Evolutionary conservation across 2,888 invertebrate species (phyloP).

Genomic region (Nomada ruficornis): DNA sequence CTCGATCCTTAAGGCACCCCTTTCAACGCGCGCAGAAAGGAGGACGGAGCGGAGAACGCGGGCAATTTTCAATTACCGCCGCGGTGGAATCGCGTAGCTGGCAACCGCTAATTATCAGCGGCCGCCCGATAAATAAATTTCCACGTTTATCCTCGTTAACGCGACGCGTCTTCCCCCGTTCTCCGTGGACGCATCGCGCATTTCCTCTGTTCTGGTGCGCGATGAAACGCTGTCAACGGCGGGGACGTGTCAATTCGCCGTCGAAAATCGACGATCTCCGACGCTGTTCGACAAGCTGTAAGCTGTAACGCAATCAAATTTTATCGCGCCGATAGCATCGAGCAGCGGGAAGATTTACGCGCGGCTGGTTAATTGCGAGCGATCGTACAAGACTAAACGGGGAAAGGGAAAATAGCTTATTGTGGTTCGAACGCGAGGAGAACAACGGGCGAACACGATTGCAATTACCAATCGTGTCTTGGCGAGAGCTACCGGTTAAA

Average conservation of each 20-base stretch:
- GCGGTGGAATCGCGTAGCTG: slow-evolving; percentile 30
- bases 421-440: not conserved
- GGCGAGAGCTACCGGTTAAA: slow-evolving; percentile 53
- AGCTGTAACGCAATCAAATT: not conserved
- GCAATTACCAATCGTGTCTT: slow-evolving; percentile 11
- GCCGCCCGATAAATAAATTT: slow-evolving; percentile 50
- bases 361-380: not conserved
- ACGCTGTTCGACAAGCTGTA: not conserved
- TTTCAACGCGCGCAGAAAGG: slow-evolving; percentile 24
- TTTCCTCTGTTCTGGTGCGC: not conserved
- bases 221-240: not conserved
- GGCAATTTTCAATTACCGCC: slow-evolving; percentile 62
- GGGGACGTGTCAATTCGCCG: not conserved
- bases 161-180: not conserved
- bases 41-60: slow-evolving; percentile 2
- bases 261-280: not conserved
- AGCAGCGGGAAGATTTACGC: not conserved
- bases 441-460: not conserved
- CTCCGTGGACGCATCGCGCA: not conserved
- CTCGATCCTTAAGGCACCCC: slow-evolving; percentile 18
- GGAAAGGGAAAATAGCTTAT: too few species aligned
- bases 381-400: not conserved
- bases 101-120: slow-evolving; percentile 53
- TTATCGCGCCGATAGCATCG: not conserved
- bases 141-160: slow-evolving; percentile 33